Conservation (phyloP, 2,113 vertebrate species). For the Carettochelys insculpta region DNA sequence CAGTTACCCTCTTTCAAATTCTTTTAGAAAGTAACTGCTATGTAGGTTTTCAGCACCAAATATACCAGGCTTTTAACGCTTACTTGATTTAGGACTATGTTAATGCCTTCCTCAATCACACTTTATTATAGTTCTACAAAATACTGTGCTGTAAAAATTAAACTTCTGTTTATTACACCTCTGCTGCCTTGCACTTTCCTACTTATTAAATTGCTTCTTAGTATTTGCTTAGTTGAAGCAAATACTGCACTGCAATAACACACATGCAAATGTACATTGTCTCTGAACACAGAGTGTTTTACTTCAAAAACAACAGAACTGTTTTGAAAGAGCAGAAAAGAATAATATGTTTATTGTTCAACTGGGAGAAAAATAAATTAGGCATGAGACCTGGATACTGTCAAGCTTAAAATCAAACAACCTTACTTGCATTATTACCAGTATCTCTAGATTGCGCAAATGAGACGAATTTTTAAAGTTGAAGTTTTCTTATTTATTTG, state of each 20-base stretch:
- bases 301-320: background rate
- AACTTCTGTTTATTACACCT: conserved; percentile 55
- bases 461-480: no score
- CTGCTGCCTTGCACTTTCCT: conserved; percentile 14
- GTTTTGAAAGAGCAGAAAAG: background rate
- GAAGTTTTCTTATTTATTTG: background rate
- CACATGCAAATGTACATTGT: background rate
- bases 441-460: background rate
- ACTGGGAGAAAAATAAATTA: background rate
- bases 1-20: background rate
- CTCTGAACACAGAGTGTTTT: background rate
- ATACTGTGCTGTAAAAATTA: conserved; percentile 41
- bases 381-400: background rate
- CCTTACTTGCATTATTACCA: background rate
- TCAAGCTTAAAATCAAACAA: background rate
- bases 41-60: conserved; percentile 8
- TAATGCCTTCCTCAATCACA: conserved; percentile 62
- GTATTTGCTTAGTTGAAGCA: conserved; percentile 39
- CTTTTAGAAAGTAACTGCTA: conserved; percentile 8
- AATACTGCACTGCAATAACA: conserved; percentile 16
- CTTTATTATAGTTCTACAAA: conserved; percentile 55
- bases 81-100: conserved; percentile 52
- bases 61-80: conserved; percentile 38
- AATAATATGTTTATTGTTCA: background rate
- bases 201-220: conserved; percentile 20